Base-by-base conservation (phyloP, 2,888 invertebrate species). In the Prosopocoilus inquinatus region DNA sequence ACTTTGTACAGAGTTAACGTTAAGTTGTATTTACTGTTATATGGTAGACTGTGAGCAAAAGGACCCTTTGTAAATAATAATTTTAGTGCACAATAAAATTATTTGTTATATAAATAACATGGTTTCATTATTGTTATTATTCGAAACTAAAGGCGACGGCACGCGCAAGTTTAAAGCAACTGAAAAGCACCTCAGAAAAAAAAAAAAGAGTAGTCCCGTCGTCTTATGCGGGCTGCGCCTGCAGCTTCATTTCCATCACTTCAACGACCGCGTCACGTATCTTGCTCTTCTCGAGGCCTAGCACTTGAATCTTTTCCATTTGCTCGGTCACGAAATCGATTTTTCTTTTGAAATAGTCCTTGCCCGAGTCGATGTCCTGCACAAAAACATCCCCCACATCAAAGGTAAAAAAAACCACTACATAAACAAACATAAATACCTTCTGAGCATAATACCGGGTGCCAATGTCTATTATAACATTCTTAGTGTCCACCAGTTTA, bases 391-490 rank as follows among this genome's bases (percentile, higher is more conserved):
- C 16, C 20, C 3, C 55, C 20, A 45, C 9, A 51, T 35, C 52
- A 33, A n/a, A n/a, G n/a, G 15, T 7, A 36, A n/a, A 9, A 51
- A 13, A 2, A 16, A 49, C 9, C 9, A n/a, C 11, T 1, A 50
- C 16, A 13, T 28, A 13, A 38, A 44, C 32, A 43, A 20, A 53
- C 50, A 43, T 34, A 66, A 68, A 71, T 75, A 92, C 93, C 84
- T 95, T 95, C 77, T 96, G 91, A 13, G 91, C 91, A 80, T 91
- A 98, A 77, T 98, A 98, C 60, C 97, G 96, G 49, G 98, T 97
- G 48, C 98, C 98, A 71, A 98, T 89, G 76, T 98, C 97, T 64
- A 98, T 90, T 32, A 97, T 82, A 50, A 96, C 94, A 75, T 89
- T 89, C 50, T 92, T 85, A 33, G 90, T 85, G 72, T 96, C 90